Percentiles rank a stretch among this genome's conserved stretches.
These are phyloP conservation scores for Pteropus rufus DNA, from an alignment of 2,797 vertebrate genomes.

Conservation along the genomic window DNA sequence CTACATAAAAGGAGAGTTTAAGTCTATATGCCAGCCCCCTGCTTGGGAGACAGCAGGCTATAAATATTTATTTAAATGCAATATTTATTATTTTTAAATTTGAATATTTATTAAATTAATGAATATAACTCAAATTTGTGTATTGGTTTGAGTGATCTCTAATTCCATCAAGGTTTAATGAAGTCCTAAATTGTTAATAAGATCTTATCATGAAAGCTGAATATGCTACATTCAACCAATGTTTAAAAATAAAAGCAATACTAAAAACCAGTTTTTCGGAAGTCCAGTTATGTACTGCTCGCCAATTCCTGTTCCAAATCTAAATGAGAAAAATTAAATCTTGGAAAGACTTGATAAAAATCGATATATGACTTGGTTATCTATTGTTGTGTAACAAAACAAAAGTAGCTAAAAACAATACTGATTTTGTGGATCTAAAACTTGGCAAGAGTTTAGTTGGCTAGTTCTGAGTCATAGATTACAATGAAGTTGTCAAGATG, in stretches of 20 bases:
- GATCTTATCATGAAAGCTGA: neutral
- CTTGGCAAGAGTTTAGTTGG: neutral
- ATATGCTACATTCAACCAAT: neutral
- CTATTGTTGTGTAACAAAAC: neutral
- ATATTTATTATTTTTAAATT: neutral
- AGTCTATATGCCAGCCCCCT: neutral
- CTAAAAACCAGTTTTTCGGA: neutral
- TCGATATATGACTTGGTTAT: neutral
- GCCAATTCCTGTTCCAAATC: neutral
- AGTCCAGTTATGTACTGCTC: neutral
- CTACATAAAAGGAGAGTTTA: fast-evolving
- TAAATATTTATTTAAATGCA: neutral
- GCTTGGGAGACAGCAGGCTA: neutral
- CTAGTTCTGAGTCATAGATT: neutral
- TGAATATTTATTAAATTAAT: neutral
- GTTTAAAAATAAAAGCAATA: neutral
- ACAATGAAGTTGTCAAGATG: neutral
- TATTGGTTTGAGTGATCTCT: neutral
- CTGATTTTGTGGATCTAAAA: neutral
- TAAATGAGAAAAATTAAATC: neutral
- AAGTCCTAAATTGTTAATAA: neutral
- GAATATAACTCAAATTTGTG: neutral
- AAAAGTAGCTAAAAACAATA: neutral
- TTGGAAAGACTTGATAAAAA: neutral
- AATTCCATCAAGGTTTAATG: neutral